Percentiles rank a stretch among this genome's conserved stretches.
These are phyloP conservation scores for Menura novaehollandiae DNA, from an alignment of 2,113 vertebrate species.

Conservation along the genomic window DNA sequence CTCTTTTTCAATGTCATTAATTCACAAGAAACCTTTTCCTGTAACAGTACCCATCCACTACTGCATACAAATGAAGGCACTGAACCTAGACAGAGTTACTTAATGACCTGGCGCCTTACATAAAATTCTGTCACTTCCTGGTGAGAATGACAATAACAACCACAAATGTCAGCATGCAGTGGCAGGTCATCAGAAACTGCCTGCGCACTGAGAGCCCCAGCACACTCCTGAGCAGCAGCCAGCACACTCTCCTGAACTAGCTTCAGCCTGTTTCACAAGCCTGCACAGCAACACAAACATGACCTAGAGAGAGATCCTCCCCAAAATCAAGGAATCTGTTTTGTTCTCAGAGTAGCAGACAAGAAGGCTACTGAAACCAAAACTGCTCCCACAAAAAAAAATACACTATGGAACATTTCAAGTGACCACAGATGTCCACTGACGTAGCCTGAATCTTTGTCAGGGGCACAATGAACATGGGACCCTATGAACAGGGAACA, in stretches of 20 bases:
- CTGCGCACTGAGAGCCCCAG: not conserved
- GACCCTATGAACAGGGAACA: no score
- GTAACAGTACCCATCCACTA: not conserved
- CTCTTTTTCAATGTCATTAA: not conserved
- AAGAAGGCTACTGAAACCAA: not conserved
- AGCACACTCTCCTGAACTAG: not conserved
- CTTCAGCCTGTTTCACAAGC: not conserved
- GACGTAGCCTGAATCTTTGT: not conserved
- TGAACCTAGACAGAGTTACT: conserved; percentile 17
- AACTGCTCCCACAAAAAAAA: not conserved
- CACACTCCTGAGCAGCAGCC: not conserved
- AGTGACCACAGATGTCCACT: not conserved
- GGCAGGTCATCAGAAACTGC: not conserved
- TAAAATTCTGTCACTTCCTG: conserved; percentile 20
- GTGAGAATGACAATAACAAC: conserved; percentile 30
- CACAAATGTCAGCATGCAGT: not conserved
- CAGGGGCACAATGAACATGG: rapidly evolving
- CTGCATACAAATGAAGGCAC: conserved; percentile 13
- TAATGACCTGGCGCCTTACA: conserved; percentile 13
- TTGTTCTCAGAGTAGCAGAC: not conserved
- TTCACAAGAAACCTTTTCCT: not conserved
- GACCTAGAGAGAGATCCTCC: not conserved
- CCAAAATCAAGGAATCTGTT: not conserved
- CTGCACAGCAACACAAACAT: not conserved
- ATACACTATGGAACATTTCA: not conserved